phyloP scores from a whole-genome alignment of 2,888 invertebrate genomes.

The Xylota segnis region DNA sequence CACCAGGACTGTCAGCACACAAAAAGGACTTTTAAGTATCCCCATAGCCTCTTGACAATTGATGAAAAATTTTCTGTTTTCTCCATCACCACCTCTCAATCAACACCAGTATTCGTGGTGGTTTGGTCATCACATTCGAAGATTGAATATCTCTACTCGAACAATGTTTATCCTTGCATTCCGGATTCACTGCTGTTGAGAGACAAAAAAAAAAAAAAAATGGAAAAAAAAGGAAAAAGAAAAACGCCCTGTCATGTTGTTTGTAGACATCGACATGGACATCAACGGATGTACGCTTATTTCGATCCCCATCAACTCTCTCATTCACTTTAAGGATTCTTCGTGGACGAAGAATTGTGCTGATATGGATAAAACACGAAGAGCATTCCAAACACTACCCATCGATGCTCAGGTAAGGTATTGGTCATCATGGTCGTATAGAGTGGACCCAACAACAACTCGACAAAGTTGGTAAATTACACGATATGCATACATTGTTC shows the following conservation, averaged over 20 bases:
- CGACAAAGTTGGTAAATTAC: constrained; percentile 58
- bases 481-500: constrained; percentile 68
- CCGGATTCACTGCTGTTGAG: not conserved
- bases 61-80: constrained; percentile 14
- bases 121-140: constrained; percentile 25
- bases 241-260: constrained; percentile 27
- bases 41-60: constrained; percentile 14
- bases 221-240: not conserved
- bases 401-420: constrained; percentile 36
- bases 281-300: constrained; percentile 57
- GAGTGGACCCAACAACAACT: constrained; percentile 13
- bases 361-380: constrained; percentile 61
- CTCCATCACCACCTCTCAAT: constrained; percentile 15
- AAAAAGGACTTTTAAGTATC: constrained; percentile 10
- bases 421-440: constrained; percentile 17
- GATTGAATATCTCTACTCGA: constrained; percentile 28
- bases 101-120: not conserved
- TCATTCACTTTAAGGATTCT: constrained; percentile 62
- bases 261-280: constrained; percentile 23
- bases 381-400: constrained; percentile 61
- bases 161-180: constrained; percentile 49
- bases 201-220: not conserved
- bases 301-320: constrained; percentile 63
- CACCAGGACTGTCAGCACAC: not conserved
- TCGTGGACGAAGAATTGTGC: constrained; percentile 36